phyloP scores from a whole-genome alignment of 2,888 invertebrate species.

The Drosophila percnosoma region DNA sequence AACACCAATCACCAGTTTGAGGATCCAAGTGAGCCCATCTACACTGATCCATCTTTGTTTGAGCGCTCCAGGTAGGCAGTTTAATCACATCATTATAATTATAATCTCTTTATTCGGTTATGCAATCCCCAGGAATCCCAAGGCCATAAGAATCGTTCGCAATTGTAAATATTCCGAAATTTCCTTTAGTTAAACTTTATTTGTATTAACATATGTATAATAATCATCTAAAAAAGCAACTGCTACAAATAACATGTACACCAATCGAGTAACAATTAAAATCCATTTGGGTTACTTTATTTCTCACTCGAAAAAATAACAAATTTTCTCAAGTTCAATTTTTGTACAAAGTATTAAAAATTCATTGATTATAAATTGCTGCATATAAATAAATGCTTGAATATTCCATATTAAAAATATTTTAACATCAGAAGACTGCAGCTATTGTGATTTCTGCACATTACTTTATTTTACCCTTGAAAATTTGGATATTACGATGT shows the following conservation, averaged over 20 bases:
- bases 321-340: background rate
- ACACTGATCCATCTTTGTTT: slow-evolving; percentile 95
- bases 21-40: slow-evolving; percentile 96
- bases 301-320: background rate
- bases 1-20: slow-evolving; percentile 87
- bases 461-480: background rate
- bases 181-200: background rate
- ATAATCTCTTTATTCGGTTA: background rate
- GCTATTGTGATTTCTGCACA: background rate
- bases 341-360: background rate
- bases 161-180: slow-evolving; percentile 62
- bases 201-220: slow-evolving; percentile 2
- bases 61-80: slow-evolving; percentile 90
- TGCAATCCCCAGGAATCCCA: slow-evolving; percentile 25
- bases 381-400: background rate
- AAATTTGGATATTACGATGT: background rate
- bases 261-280: background rate
- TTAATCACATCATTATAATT: slow-evolving; percentile 2
- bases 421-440: background rate
- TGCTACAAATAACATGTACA: background rate
- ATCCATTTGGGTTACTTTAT: background rate
- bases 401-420: background rate
- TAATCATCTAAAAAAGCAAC: background rate
- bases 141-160: slow-evolving; percentile 43
- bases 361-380: background rate